These are phyloP conservation scores for Sphenopsis melanotis DNA, from an alignment of 2,797 vertebrate genomes.

Conservation along the genomic window DNA sequence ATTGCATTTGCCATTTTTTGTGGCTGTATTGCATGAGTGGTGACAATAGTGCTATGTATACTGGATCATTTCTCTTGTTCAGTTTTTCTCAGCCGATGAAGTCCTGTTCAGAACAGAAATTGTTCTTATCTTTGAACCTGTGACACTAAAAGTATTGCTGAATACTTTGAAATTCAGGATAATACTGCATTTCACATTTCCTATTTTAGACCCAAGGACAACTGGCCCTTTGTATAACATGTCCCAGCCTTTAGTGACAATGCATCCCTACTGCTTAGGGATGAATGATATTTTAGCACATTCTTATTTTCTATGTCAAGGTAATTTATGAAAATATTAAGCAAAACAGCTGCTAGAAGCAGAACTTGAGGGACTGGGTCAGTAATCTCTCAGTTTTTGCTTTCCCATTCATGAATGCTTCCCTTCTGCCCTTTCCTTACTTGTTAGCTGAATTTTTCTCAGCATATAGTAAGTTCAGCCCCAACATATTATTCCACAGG, in stretches of 20 bases:
- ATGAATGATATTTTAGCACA: background rate
- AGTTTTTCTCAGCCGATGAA: background rate
- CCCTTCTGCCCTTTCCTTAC: background rate
- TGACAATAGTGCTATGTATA: background rate
- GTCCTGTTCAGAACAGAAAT: background rate
- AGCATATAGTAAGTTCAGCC: background rate
- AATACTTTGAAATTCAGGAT: background rate
- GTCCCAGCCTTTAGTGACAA: background rate
- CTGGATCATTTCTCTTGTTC: background rate
- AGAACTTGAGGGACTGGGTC: background rate
- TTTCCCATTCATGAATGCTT: constrained; percentile 7
- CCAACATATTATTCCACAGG: background rate
- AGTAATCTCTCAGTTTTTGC: background rate
- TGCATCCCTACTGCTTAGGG: background rate
- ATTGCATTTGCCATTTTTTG: background rate
- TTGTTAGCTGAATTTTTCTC: constrained; percentile 6
- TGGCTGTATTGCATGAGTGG: background rate
- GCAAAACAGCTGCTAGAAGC: background rate
- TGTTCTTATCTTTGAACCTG: background rate
- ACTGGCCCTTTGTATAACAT: background rate
- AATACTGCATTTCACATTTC: background rate
- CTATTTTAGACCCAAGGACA: background rate
- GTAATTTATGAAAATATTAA: background rate
- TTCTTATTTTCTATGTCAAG: background rate
- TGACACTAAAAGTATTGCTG: background rate